Evolutionary conservation across 1,140 invertebrate species (phyloP), one percentile per base, ranked within the genome.

Genomic region (Homarus americanus): DNA sequence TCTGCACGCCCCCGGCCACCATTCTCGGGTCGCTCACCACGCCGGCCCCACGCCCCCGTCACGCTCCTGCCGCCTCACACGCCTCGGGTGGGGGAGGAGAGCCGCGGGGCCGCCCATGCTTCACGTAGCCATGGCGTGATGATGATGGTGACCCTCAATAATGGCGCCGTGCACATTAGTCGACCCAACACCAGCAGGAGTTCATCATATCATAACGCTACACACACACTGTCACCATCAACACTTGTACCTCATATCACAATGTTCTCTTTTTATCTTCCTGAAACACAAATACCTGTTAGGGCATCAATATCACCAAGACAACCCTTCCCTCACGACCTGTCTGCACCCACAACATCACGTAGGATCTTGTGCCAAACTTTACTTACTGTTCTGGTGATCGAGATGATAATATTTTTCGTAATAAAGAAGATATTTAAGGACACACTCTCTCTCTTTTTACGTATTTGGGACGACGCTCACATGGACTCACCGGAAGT

Each of bases 1-100:
- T 92, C 87, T 92, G 91, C 76, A 92, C 91, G 76, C 91, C 91
- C 76, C 91, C 91, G 44, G 91, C 91, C 87, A 92, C 91, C 91
- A 92, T 92, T 28, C 75, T 92, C 40, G 80, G 49, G 36, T 34
- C 40, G 44, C 80, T 84, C 88, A 83, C 72, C 88, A 90, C 88
- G 80, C 88, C 88, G 32, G 72, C 63, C 41, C 72, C 88, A 63
- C 69, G 41, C 88, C 41, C 86, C 53, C 83, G 83, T 66, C 83
- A 17, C 86, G 58, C 58, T 24, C 86, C 83, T 53, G 76, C 53
- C 86, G 34, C 40, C 76, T 72, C 86, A 66, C 86, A 78, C 86
- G 36, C 49, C 75, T 58, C 75, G 75, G n/a, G 28, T 69, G 53
- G 41, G 86, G 40, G 53, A 36, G 28, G 38, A 53, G 3, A 32